These are phyloP conservation scores for Pissodes strobi DNA, from an alignment of 1,140 invertebrate genomes.

Conservation along the genomic window DNA sequence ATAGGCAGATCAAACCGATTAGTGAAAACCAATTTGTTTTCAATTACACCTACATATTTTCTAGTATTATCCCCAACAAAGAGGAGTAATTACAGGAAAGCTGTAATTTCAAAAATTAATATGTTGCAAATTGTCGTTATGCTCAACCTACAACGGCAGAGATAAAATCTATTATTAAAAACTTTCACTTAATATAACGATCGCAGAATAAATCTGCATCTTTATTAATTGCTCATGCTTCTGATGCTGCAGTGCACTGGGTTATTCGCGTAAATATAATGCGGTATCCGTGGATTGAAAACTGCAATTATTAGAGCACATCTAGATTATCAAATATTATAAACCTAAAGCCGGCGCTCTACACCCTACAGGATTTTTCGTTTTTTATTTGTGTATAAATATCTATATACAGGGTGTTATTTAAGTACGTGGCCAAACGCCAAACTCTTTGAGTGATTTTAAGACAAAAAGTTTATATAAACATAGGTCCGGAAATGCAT, in stretches of 20 bases:
- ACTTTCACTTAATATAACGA: conserved; percentile 14
- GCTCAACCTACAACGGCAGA: conserved; percentile 11
- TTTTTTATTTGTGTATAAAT: too few species aligned
- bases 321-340: too few species aligned
- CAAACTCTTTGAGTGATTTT: too few species aligned
- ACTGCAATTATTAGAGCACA: too few species aligned
- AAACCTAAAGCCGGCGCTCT: too few species aligned
- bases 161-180: conserved; percentile 14
- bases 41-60: conserved; percentile 22
- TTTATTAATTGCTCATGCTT: conserved; percentile 1
- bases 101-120: conserved; percentile 21
- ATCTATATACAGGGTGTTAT: too few species aligned
- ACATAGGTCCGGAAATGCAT: too few species aligned
- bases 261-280: background rate
- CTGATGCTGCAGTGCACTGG: background rate
- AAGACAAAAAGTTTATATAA: too few species aligned
- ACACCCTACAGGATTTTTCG: too few species aligned
- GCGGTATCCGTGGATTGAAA: too few species aligned
- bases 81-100: conserved; percentile 6
- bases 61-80: background rate
- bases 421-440: too few species aligned
- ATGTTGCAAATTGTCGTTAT: conserved; percentile 13
- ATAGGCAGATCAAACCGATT: conserved; percentile 3
- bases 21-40: conserved; percentile 3
- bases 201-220: conserved; percentile 1